Conservation (phyloP, 2,113 vertebrate genomes). For the Petrocephalus microphthalmus region DNA sequence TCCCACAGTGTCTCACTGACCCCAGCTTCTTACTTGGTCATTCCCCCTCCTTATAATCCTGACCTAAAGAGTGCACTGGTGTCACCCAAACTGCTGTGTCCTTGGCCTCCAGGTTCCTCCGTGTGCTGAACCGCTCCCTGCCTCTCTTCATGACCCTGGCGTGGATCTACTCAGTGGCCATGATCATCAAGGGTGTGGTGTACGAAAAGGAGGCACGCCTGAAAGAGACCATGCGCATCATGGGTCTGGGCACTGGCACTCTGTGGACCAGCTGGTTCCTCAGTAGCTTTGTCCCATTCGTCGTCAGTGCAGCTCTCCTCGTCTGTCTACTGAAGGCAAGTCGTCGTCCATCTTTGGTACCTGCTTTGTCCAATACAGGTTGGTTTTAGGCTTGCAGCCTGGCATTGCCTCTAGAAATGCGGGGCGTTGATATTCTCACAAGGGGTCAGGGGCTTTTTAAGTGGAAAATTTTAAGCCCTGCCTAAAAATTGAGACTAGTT, state of each 20-base stretch:
- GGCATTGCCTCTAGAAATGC: background rate
- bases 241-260: conserved; percentile 72
- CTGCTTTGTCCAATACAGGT: background rate
- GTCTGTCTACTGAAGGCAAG: conserved; percentile 76
- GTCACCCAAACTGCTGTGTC: background rate
- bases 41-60: background rate
- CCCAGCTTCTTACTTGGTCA: background rate
- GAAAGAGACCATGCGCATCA: conserved; percentile 82
- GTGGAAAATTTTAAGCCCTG: background rate
- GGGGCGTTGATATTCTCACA: background rate
- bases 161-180: conserved; percentile 88
- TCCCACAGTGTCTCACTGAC: background rate
- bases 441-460: background rate
- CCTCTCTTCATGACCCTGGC: conserved; percentile 85
- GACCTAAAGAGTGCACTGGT: background rate
- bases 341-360: background rate
- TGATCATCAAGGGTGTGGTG: conserved; percentile 84
- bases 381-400: background rate
- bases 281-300: conserved; percentile 77
- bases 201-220: conserved; percentile 82
- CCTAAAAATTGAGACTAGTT: background rate
- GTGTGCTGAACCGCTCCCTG: conserved; percentile 73
- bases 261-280: conserved; percentile 89
- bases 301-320: conserved; percentile 68
- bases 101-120: conserved; percentile 66